A percentile compares a stretch with the other conserved stretches of the same genome.
phyloP scores from a whole-genome alignment of 2,113 vertebrate species.

The Proteles cristata region DNA sequence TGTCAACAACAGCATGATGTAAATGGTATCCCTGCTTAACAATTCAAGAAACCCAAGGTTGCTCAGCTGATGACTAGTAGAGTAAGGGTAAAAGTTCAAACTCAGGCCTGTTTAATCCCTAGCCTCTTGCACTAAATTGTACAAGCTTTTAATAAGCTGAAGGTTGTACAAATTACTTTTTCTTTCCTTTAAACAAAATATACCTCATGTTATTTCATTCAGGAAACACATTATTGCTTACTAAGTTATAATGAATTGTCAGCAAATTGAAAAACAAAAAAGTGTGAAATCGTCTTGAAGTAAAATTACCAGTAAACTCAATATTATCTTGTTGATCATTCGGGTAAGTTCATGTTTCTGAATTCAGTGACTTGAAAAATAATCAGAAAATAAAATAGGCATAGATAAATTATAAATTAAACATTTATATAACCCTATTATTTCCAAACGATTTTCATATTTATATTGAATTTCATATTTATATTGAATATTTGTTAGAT shows the following conservation, averaged over 20 bases:
- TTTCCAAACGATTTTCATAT: neutral
- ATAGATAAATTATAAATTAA: neutral
- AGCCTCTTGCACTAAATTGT: neutral
- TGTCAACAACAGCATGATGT: neutral
- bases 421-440: neutral
- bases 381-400: neutral
- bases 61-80: neutral
- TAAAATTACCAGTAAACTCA: neutral
- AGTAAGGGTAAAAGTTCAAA: conserved; percentile 26
- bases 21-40: neutral
- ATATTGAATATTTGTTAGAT: neutral
- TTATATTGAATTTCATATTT: no score
- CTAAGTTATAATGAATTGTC: neutral
- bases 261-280: neutral
- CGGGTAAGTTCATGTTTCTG: neutral
- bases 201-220: neutral
- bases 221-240: neutral
- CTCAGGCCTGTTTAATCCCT: neutral
- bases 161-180: neutral
- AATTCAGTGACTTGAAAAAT: conserved; percentile 6
- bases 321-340: neutral
- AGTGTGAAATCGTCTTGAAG: neutral
- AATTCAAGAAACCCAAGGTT: neutral
- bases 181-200: neutral
- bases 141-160: neutral